Conservation (phyloP, 2,888 invertebrate genomes). For the Drosophila monieri region DNA sequence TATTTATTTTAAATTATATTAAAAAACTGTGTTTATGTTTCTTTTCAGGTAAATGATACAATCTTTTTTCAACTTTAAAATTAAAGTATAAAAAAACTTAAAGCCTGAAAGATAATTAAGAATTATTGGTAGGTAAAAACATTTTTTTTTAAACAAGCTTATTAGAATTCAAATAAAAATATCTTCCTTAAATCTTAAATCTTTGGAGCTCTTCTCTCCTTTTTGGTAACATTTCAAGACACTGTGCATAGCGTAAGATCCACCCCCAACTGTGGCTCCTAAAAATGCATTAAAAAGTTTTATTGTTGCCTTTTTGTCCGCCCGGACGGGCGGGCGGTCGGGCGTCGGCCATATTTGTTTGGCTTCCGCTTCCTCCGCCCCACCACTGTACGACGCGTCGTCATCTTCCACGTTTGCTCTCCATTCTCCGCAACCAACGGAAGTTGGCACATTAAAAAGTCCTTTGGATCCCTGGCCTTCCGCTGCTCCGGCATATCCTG, state of each 20-base stretch:
- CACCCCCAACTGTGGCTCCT: slow-evolving; percentile 33
- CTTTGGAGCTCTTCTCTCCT: neutral
- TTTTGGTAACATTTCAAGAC: slow-evolving; percentile 25
- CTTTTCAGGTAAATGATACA: neutral
- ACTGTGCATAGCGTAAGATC: slow-evolving; percentile 31
- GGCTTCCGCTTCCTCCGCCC: slow-evolving; percentile 70
- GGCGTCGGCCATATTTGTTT: slow-evolving; percentile 70
- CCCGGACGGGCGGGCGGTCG: slow-evolving; percentile 38
- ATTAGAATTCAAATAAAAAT: neutral
- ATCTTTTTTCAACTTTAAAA: no score
- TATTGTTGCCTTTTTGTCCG: slow-evolving; percentile 57
- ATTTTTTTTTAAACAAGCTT: no score
- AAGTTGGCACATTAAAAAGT: slow-evolving; percentile 66
- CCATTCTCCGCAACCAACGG: slow-evolving; percentile 30
- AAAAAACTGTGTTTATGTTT: neutral
- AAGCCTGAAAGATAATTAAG: no score
- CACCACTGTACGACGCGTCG: slow-evolving; percentile 29
- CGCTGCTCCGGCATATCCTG: slow-evolving; percentile 19
- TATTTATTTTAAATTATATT: no score
- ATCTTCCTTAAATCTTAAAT: neutral
- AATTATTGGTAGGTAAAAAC: no score
- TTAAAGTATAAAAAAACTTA: no score
- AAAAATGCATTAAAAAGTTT: slow-evolving; percentile 72
- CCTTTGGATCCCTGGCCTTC: slow-evolving; percentile 29
- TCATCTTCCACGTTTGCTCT: slow-evolving; percentile 22